Evolutionary conservation across 2,797 vertebrate species (phyloP), one percentile per base, ranked within the genome.

Genomic region (Sebastolobus alascanus): DNA sequence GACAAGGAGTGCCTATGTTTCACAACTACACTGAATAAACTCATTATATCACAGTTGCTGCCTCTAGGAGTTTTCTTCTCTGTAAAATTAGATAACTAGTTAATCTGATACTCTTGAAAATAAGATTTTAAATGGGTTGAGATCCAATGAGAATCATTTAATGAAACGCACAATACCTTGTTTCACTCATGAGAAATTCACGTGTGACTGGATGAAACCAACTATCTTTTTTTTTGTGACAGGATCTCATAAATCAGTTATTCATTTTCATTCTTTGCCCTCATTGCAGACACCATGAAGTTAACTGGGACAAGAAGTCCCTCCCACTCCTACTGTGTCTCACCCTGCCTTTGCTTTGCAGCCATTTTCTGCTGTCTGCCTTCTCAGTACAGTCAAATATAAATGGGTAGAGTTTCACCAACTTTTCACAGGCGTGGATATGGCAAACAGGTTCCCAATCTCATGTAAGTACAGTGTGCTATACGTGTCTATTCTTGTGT

Each of bases 401-500:
- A 29, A 54, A 40, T 7, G 2, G 12, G 8, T 2, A 40, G 43
- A 61, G 46, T 71, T 67, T 71, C 25, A 25, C 3, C 14, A 55
- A 6, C 37, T 63, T 31, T 69, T 70, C 16, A 31, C 68, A 43
- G 14, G 35, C 0, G 6, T 9, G 25, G 20, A 20, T 16, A 85
- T 85, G 82, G 59, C 78, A 61, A 54, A 72, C n/a, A 29, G 6
- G 13, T 37, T 27, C 22, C 3, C 9, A 27, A 0, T 20, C 8
- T 40, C 63, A 60, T 54, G 90, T 93, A 80, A 87, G 87, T 90
- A 85, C 6, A 33, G 11, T 73, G 22, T 72, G 65, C 33, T n/a
- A 1, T 52, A 4, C n/a, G 0, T 61, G 2, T 70, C 16, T 69
- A 0, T 59, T 66, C 33, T 63, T 50, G 9, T 79, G 43, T 66